Evolutionary conservation across 1,140 invertebrate genomes (phyloP).

Genomic region (Pseudomyrmex sp.): DNA sequence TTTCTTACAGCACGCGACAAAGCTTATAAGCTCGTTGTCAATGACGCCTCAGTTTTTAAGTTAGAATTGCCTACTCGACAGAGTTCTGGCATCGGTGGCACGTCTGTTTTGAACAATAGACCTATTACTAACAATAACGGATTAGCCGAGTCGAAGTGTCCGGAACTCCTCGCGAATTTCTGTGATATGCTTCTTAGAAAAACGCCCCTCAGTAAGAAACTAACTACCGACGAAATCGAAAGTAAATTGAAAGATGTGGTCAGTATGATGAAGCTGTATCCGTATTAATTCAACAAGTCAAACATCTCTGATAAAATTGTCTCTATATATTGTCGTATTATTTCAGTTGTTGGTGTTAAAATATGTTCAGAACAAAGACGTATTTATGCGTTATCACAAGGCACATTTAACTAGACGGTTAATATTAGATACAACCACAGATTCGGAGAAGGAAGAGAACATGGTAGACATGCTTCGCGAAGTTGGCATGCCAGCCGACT

Average conservation of each 20-base stretch:
- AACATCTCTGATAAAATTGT: constrained; percentile 4
- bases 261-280: constrained; percentile 76
- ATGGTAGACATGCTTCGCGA: constrained; percentile 98
- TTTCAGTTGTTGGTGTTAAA: constrained; percentile 96
- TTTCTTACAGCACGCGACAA: constrained; percentile 99
- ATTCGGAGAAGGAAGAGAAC: constrained; percentile 99
- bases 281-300: constrained; percentile 11
- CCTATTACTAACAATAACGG: constrained; percentile 81
- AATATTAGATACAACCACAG: constrained; percentile 98
- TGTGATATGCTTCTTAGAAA: constrained; percentile 99
- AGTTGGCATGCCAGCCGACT: constrained; percentile 99
- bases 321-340: constrained; percentile 48
- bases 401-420: constrained; percentile 98
- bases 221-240: constrained; percentile 99
- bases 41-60: constrained; percentile 98
- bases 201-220: constrained; percentile 97
- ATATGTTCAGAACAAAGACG: constrained; percentile 99
- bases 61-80: constrained; percentile 90
- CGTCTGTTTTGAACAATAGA: constrained; percentile 77
- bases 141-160: constrained; percentile 97
- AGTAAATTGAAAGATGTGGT: constrained; percentile 95
- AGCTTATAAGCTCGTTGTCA: constrained; percentile 99
- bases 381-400: constrained; percentile 99
- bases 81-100: constrained; percentile 79
- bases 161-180: constrained; percentile 99